Base-by-base conservation (phyloP, 2,888 invertebrate genomes). In the Chironomus riparius region DNA sequence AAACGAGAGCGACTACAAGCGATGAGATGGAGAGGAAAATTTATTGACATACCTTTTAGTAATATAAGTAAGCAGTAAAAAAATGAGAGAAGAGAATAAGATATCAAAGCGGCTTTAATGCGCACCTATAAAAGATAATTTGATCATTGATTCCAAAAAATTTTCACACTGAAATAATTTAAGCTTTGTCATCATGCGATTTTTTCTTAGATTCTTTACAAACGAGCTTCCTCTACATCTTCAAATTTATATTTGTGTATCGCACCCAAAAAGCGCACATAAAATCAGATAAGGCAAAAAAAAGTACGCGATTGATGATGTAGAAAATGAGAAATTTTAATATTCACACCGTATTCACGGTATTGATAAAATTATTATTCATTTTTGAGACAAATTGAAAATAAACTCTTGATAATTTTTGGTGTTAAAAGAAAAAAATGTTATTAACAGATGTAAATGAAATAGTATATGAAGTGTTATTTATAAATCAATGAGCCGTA, bases 141-240 rank as follows among this genome's bases (percentile, higher is more conserved):
- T 72, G 50, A 72, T 72, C 72, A 72, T 3, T 72, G 72, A 72
- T 72, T 72, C 62, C 72, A 12, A 72, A 62, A 72, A 72, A 72
- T 72, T 56, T 72, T 62, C 62, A 24, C 38, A 18, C 18, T 13
- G 13, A 28, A 28, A 28, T 62, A 72, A 62, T 72, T 72, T 62
- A 72, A 47, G 72, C 72, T 62, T 61, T 72, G 72, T 72, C 72
- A 72, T 62, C 72, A 72, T 72, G 72, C 72, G 72, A 72, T 61
- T 28, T 72, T 72, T 38, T 22, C 21, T 38, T 38, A 10, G 38
- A 38, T 38, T 10, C 10, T 38, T 10, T 10, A 38, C 10, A 38
- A 10, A 10, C 10, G 38, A 1, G 38, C 38, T 28, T 28, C 38
- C 10, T 38, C 7, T 38, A 10, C 38, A 38, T 38, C 38, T 38